phyloP scores from a whole-genome alignment of 2,888 invertebrate species.

The Abrostola tripartita region DNA sequence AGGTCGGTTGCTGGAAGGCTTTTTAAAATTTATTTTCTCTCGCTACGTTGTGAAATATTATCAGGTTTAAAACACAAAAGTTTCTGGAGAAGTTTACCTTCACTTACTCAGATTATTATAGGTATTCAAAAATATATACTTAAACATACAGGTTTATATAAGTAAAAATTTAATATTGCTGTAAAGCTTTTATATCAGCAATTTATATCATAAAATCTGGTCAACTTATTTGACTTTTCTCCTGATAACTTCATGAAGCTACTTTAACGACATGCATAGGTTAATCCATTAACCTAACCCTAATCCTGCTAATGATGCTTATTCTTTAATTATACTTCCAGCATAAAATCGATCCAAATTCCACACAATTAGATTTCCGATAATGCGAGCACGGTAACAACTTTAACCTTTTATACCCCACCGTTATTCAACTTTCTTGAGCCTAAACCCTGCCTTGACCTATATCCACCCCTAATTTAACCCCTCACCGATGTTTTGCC shows the following conservation, averaged over 20 bases:
- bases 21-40: conserved; percentile 23
- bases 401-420: conserved; percentile 49
- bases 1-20: conserved; percentile 15
- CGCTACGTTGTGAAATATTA: conserved; percentile 14
- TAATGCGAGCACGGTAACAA: conserved; percentile 47
- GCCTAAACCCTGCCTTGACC: conserved; percentile 72
- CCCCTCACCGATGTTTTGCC: conserved; percentile 58
- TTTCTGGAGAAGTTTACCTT: neutral
- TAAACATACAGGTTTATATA: neutral
- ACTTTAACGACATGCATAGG: no score
- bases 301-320: no score
- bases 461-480: conserved; percentile 67
- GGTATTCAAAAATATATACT: neutral
- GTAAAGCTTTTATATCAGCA: no score
- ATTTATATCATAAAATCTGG: no score
- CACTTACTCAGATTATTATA: neutral
- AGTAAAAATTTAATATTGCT: no score
- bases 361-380: conserved; percentile 53
- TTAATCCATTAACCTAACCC: no score
- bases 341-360: conserved; percentile 27
- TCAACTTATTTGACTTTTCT: no score
- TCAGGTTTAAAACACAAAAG: neutral
- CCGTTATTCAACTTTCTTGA: conserved; percentile 61
- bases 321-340: neutral
- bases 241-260: no score